These are phyloP conservation scores for Platycheirus albimanus DNA, from an alignment of 2,888 invertebrate species.

Conservation along the genomic window DNA sequence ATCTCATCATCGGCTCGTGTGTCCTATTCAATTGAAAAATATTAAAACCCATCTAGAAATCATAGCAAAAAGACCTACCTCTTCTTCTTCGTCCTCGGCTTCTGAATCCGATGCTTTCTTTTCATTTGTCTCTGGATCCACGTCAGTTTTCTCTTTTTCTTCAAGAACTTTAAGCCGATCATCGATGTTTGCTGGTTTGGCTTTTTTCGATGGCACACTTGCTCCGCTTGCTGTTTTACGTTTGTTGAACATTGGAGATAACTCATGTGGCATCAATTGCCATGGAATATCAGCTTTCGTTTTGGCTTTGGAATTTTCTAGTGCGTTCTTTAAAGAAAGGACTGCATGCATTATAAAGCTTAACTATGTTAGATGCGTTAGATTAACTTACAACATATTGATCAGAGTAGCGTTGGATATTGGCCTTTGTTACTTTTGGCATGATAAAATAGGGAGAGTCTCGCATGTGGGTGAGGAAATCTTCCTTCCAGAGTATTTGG, in stretches of 20 bases:
- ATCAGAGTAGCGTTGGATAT: slow-evolving; percentile 76
- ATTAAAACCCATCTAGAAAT: background rate
- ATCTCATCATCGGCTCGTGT: slow-evolving; percentile 88
- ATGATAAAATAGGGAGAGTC: slow-evolving; percentile 84
- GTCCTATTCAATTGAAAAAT: slow-evolving; percentile 57
- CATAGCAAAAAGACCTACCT: slow-evolving; percentile 74
- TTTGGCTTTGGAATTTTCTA: slow-evolving; percentile 78
- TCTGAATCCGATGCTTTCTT: slow-evolving; percentile 86
- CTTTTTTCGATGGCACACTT: slow-evolving; percentile 76
- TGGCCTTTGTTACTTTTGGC: slow-evolving; percentile 73
- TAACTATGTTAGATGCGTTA: background rate
- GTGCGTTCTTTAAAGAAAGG: slow-evolving; percentile 74
- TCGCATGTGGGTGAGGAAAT: slow-evolving; percentile 88
- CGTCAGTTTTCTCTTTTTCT: slow-evolving; percentile 85
- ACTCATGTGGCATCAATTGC: slow-evolving; percentile 86
- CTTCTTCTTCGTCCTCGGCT: slow-evolving; percentile 78
- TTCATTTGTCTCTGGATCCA: slow-evolving; percentile 85
- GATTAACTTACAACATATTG: slow-evolving; percentile 76
- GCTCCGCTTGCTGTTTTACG: slow-evolving; percentile 69
- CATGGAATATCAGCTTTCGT: slow-evolving; percentile 82
- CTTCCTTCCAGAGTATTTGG: slow-evolving; percentile 88
- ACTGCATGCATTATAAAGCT: background rate
- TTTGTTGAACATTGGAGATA: slow-evolving; percentile 80
- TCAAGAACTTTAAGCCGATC: slow-evolving; percentile 86
- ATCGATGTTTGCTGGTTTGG: slow-evolving; percentile 78